Base-by-base conservation (phyloP, 1,140 invertebrate species). In the Drosophila leontia region DNA sequence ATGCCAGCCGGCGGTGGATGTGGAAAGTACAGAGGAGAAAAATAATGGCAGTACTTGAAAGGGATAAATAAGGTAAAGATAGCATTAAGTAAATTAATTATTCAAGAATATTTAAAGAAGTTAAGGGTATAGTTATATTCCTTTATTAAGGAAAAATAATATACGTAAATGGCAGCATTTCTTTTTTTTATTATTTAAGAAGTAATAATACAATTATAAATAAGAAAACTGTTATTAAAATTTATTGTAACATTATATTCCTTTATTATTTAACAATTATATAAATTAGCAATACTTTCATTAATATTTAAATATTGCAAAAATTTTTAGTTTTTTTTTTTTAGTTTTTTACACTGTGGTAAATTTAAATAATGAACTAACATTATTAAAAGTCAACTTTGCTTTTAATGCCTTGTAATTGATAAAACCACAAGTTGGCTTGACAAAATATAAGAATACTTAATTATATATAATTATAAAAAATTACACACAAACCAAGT, bases 1-100 rank as follows among this genome's bases (percentile, higher is more conserved):
- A 90, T 90, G 81, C 75, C 76, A 61, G 39, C 23, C 65, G 61
- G 71, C 62, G 68, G 64, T 64, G 68, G 67, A 88, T 64, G 75
- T 78, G 71, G 68, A 86, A 86, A 86, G 78, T 86, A 68, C 51
- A 68, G 32, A 37, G 26, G 17, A 11, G 23, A 53, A 64, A 69
- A 67, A 70, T 55, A 37, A 6, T 23, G 4, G 6, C 26, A 29
- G n/a, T 8, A 13, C 44, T 15, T 53, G 8, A 53, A 53, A 35
- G 29, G n/a, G n/a, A 12, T 59, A 47, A 1, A 7, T 13, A 32
- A 17, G n/a, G 12, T 53, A 13, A 35, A 1, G 1, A 11, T 51
- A 29, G 15, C 6, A 7, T 34, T n/a, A 34, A 12, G 11, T 17
- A 51, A 11, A 15, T 29, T 17, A 8, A 6, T 6, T 12, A 17